Evolutionary conservation across 2,888 invertebrate genomes (phyloP).

Genomic region (Yponomeuta malinellus): DNA sequence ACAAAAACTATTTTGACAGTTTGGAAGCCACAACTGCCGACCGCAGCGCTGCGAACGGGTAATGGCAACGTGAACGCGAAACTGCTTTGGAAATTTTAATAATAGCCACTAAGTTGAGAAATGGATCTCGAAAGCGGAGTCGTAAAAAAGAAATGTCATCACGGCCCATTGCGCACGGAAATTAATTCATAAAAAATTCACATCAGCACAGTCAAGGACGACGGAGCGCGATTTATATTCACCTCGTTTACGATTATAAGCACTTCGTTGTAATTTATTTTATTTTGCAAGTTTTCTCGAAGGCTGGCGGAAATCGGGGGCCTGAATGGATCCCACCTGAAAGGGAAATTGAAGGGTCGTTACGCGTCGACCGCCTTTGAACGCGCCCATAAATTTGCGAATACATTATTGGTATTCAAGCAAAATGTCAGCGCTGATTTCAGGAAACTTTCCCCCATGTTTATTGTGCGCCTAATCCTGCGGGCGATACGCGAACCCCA

Average conservation of each 20-base stretch:
- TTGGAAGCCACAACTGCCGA: neutral
- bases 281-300: conserved; percentile 39
- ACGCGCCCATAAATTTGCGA: conserved; percentile 56
- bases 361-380: conserved; percentile 45
- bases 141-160: neutral
- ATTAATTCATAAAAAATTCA: conserved; percentile 13
- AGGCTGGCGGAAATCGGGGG: conserved; percentile 53
- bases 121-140: neutral
- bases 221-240: conserved; percentile 43
- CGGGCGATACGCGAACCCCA: neutral
- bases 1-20: neutral
- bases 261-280: conserved; percentile 44
- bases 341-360: conserved; percentile 71
- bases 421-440: conserved; percentile 28
- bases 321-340: conserved; percentile 61
- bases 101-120: neutral
- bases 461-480: conserved; percentile 8
- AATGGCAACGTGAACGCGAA: neutral
- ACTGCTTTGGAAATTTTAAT: neutral
- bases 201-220: neutral
- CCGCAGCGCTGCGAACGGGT: neutral
- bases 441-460: neutral
- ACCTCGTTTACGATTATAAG: conserved; percentile 50
- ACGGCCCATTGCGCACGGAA: neutral
- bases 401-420: conserved; percentile 50